phyloP scores from a whole-genome alignment of 1,140 invertebrate species.

The Lamellibrachia luymesi region DNA sequence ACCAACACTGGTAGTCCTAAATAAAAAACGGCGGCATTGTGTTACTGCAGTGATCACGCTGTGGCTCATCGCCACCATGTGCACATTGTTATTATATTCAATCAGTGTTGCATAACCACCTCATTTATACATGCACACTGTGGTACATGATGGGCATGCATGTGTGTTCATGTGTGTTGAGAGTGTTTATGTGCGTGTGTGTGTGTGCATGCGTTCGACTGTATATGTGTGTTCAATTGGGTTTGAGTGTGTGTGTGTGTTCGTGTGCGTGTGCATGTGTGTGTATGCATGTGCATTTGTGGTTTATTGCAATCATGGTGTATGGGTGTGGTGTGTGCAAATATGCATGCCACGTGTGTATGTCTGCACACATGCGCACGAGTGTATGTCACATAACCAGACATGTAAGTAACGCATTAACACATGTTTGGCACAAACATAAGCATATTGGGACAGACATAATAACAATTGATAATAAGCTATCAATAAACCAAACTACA shows the following conservation, averaged over 20 bases:
- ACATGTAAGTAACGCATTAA: not conserved
- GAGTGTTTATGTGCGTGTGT: not conserved
- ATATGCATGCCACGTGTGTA: not conserved
- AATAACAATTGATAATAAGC: not conserved
- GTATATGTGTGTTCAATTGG: not conserved
- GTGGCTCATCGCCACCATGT: not conserved
- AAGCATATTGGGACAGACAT: not conserved
- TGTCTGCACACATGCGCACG: not conserved
- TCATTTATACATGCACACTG: not conserved
- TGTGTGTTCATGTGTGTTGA: not conserved
- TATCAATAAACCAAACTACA: not conserved
- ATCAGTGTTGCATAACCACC: not conserved
- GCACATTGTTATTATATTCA: not conserved
- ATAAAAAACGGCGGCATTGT: slow-evolving; percentile 21
- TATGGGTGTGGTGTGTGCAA: not conserved
- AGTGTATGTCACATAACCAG: not conserved
- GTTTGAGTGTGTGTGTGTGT: not conserved
- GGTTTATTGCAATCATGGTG: not conserved
- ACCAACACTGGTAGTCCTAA: slow-evolving; percentile 94
- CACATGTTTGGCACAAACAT: not conserved
- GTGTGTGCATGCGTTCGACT: not conserved
- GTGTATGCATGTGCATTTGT: not conserved
- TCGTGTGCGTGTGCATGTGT: not conserved
- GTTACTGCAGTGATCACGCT: not conserved
- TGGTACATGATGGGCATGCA: not conserved